phyloP scores from a whole-genome alignment of 2,113 vertebrate genomes.

The Cephalopterus ornatus region DNA sequence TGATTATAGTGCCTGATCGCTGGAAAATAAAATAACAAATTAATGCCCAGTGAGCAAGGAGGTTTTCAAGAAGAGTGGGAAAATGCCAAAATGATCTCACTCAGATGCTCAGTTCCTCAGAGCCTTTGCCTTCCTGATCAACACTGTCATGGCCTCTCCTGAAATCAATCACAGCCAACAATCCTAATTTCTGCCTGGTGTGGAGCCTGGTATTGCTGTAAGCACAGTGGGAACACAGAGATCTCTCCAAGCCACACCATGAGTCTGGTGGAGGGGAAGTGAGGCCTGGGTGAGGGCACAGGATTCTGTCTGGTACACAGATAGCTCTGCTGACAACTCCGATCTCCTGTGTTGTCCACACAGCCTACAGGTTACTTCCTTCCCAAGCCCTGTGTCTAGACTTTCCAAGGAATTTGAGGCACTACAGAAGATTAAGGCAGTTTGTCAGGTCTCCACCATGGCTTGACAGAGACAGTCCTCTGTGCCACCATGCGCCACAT shows the following conservation, averaged over 20 bases:
- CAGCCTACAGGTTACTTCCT: neutral
- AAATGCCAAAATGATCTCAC: neutral
- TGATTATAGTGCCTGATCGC: neutral
- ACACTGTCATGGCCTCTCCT: neutral
- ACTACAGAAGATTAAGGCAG: neutral
- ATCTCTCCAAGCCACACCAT: neutral
- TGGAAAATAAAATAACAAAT: neutral
- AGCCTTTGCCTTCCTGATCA: neutral
- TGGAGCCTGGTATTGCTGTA: neutral
- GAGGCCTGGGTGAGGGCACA: neutral
- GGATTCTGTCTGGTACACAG: neutral
- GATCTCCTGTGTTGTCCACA: neutral
- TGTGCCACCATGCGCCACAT: neutral
- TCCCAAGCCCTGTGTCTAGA: neutral
- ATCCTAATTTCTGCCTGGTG: neutral
- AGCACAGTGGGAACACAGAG: neutral
- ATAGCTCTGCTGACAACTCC: neutral
- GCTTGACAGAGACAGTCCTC: neutral
- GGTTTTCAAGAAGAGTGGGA: neutral
- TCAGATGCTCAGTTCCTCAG: neutral
- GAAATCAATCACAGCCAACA: neutral
- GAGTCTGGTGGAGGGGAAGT: neutral
- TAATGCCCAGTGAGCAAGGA: neutral
- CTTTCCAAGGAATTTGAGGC: neutral
- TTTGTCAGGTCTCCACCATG: neutral